A percentile compares a stretch with the other conserved stretches of the same genome.
Evolutionary conservation across 2,888 invertebrate genomes (phyloP).

Genomic region (Scaptodrosophila latifasciaeformis): DNA sequence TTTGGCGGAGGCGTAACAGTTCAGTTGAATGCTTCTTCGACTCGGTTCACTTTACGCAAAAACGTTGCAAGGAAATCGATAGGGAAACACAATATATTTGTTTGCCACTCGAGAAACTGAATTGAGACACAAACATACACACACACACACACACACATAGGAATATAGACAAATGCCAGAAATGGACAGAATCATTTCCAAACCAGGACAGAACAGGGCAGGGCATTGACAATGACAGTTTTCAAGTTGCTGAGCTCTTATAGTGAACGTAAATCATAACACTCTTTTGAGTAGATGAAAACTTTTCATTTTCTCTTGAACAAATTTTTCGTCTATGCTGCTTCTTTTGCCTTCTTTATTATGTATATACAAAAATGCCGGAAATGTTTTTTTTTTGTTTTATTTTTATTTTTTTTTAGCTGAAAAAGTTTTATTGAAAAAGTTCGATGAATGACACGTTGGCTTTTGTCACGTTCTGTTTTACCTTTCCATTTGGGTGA

Average conservation of each 20-base stretch:
- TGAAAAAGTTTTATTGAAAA: conserved; percentile 64
- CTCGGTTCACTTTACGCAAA: conserved; percentile 12
- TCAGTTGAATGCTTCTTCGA: conserved; percentile 14
- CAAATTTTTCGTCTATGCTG: conserved; percentile 4
- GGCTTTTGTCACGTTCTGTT: conserved; percentile 24
- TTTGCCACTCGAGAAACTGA: conserved; percentile 17
- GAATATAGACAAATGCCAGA: not conserved
- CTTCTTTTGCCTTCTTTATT: not conserved
- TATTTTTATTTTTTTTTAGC: too few species aligned
- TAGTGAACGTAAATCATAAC: conserved; percentile 26
- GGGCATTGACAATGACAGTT: conserved; percentile 32
- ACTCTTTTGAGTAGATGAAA: conserved; percentile 20
- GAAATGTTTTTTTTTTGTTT: too few species aligned
- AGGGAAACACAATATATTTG: conserved; percentile 34
- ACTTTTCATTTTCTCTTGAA: conserved; percentile 24
- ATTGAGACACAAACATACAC: too few species aligned
- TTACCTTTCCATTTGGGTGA: too few species aligned
- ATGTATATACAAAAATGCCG: too few species aligned
- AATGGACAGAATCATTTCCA: not conserved
- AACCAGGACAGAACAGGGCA: not conserved
- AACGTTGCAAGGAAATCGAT: conserved; percentile 31
- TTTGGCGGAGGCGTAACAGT: too few species aligned
- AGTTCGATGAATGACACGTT: conserved; percentile 62
- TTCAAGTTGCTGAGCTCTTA: conserved; percentile 6
- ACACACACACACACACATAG: too few species aligned